Conservation (phyloP, 2,113 vertebrate species). For the Sakesphorus luctuosus region DNA sequence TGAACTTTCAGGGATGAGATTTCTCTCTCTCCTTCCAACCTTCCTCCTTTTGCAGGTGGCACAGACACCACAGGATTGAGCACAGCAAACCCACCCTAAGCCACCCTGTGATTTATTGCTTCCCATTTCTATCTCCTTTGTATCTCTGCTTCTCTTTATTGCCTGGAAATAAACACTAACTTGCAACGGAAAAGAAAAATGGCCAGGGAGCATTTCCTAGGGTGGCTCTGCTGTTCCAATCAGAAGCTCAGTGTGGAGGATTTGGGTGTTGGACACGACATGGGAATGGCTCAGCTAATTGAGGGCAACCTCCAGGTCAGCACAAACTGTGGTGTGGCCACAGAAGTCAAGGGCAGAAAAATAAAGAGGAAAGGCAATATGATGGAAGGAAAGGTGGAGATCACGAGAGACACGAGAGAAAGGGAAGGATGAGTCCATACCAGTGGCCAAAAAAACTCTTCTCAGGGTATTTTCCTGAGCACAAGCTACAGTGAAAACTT, state of each 20-base stretch:
- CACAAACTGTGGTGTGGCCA: slow-evolving; percentile 12
- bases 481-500: not conserved
- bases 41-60: not conserved
- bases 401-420: not conserved
- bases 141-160: slow-evolving; percentile 22
- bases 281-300: slow-evolving; percentile 28
- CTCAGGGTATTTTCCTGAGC: not conserved
- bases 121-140: slow-evolving; percentile 7
- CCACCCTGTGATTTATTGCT: not conserved
- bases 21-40: not conserved
- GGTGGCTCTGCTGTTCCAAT: not conserved
- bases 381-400: slow-evolving; percentile 21
- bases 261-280: not conserved
- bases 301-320: slow-evolving; percentile 53
- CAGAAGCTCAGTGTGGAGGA: not conserved
- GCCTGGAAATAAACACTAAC: slow-evolving; percentile 56
- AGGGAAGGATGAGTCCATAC: not conserved
- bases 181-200: slow-evolving; percentile 47
- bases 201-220: not conserved
- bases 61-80: not conserved
- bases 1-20: not conserved
- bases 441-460: not conserved
- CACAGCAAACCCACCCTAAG: not conserved
- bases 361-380: slow-evolving; percentile 19
- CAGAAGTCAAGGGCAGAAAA: slow-evolving; percentile 45